A percentile compares a stretch with the other conserved stretches of the same genome.
phyloP scores from a whole-genome alignment of 2,113 vertebrate genomes.

The Balaeniceps rex region DNA sequence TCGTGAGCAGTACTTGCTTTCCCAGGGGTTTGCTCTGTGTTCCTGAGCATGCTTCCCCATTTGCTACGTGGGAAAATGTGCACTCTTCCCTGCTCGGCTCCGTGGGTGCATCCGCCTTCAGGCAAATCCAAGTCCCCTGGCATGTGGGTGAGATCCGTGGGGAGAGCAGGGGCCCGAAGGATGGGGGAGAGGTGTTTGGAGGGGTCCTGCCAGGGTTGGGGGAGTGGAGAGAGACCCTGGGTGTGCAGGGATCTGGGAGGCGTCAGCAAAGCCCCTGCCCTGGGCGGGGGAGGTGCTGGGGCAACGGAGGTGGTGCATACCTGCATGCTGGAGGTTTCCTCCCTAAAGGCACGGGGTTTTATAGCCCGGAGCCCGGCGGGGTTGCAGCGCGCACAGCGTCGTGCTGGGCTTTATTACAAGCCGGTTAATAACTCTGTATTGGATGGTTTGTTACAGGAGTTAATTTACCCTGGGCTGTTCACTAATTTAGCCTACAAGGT shows the following conservation, averaged over 20 bases:
- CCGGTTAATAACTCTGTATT: background rate
- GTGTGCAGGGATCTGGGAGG: background rate
- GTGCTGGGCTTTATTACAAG: background rate
- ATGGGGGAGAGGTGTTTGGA: background rate
- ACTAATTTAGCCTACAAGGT: background rate
- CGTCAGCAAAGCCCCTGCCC: background rate
- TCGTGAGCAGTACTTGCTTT: background rate
- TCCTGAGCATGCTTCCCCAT: background rate
- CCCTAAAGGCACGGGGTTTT: background rate
- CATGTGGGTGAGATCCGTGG: background rate
- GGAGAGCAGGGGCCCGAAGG: background rate
- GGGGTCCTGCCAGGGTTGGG: background rate
- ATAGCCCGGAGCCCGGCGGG: background rate
- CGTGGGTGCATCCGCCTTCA: background rate
- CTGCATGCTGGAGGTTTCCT: background rate
- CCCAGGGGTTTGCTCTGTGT: background rate
- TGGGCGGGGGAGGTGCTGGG: background rate
- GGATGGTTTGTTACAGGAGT: slow-evolving; percentile 6
- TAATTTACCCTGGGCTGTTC: background rate
- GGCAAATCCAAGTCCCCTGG: background rate
- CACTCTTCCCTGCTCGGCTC: background rate
- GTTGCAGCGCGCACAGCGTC: background rate
- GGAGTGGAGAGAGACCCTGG: rapidly evolving
- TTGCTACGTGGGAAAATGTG: background rate
- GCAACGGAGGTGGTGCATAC: background rate